Evolutionary conservation across 2,888 invertebrate species (phyloP).

Genomic region (Chalcis sispes): DNA sequence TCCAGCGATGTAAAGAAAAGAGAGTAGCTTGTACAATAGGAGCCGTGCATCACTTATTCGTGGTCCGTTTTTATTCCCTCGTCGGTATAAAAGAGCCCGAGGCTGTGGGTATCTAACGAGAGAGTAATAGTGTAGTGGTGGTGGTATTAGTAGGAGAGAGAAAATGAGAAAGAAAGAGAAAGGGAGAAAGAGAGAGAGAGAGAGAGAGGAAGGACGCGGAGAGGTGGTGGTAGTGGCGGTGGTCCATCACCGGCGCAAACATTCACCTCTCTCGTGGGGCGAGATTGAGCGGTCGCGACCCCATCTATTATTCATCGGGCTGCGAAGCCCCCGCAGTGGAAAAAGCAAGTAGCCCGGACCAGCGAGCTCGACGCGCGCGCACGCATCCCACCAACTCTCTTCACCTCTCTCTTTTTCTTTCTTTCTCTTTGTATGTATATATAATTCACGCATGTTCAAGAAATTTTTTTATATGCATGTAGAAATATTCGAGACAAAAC

Average conservation of each 20-base stretch:
- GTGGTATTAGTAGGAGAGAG: constrained; percentile 19
- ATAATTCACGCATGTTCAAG: too few species aligned
- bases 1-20: neutral
- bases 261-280: constrained; percentile 68
- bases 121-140: too few species aligned
- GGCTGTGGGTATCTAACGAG: neutral
- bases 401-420: too few species aligned
- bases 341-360: neutral
- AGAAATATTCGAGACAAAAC: too few species aligned
- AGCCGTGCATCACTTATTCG: constrained; percentile 72
- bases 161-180: constrained; percentile 55
- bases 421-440: too few species aligned
- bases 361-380: too few species aligned
- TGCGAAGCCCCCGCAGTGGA: constrained; percentile 37
- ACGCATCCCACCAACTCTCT: too few species aligned
- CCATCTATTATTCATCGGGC: constrained; percentile 74
- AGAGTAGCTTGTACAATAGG: constrained; percentile 65
- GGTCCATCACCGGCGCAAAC: constrained; percentile 74
- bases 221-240: constrained; percentile 26
- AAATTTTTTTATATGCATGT: too few species aligned
- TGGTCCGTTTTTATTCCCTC: constrained; percentile 69
- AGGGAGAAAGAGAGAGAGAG: neutral
- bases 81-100: constrained; percentile 35
- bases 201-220: neutral
- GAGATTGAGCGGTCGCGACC: constrained; percentile 75